A percentile compares a stretch with the other conserved stretches of the same genome.
phyloP scores from a whole-genome alignment of 2,888 invertebrate species.

The Drosophila falleni region DNA sequence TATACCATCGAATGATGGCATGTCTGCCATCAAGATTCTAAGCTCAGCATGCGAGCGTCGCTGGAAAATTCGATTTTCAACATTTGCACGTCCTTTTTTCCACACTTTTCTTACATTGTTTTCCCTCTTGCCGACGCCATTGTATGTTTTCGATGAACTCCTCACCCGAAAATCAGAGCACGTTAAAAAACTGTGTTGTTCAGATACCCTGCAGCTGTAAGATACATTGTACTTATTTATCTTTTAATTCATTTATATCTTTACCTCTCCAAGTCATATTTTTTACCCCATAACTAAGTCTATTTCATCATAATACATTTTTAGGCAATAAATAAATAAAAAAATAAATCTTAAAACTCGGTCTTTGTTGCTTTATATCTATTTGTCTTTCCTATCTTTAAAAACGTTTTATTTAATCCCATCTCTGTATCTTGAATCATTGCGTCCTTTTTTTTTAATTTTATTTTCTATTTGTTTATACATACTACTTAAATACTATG shows the following conservation, averaged over 20 bases:
- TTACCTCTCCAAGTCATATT: background rate
- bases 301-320: too few species aligned
- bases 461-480: too few species aligned
- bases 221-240: background rate
- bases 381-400: too few species aligned
- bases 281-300: background rate
- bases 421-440: too few species aligned
- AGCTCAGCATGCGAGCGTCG: constrained; percentile 13
- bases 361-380: too few species aligned
- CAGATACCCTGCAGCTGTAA: constrained; percentile 23
- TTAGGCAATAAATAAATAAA: too few species aligned
- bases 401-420: too few species aligned
- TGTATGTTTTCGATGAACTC: constrained; percentile 62
- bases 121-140: constrained; percentile 42
- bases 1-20: constrained; percentile 73
- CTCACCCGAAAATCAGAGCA: constrained; percentile 38
- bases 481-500: too few species aligned
- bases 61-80: constrained; percentile 77
- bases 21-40: constrained; percentile 48
- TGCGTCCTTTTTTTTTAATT: too few species aligned
- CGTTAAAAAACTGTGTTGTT: constrained; percentile 6
- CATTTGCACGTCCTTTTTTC: constrained; percentile 48
- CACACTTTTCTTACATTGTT: constrained; percentile 62
- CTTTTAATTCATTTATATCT: background rate
- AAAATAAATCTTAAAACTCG: too few species aligned